phyloP scores from a whole-genome alignment of 1,140 invertebrate species.

The Bombus breviceps region DNA sequence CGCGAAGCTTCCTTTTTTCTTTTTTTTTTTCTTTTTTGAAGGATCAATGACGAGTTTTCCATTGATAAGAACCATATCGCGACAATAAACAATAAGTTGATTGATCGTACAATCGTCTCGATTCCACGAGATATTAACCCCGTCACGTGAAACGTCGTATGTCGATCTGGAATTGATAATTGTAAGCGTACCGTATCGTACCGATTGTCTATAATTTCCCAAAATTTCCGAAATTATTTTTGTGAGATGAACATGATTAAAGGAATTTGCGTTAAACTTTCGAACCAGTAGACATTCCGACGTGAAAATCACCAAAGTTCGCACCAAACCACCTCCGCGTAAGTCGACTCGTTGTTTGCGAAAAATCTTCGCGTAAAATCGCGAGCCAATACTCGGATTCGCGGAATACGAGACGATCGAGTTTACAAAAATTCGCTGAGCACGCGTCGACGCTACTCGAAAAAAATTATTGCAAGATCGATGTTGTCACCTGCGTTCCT shows the following conservation, averaged over 20 bases:
- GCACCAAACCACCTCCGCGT: too few relatives aligned
- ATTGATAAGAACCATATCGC: constrained; percentile 26
- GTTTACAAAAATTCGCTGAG: neutral
- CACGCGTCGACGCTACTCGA: too few relatives aligned
- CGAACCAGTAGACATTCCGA: neutral
- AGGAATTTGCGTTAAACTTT: neutral
- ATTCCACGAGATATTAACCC: constrained; percentile 12
- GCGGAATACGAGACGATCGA: neutral
- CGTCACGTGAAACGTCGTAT: neutral
- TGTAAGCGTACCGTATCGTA: too few relatives aligned
- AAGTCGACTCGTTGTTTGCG: neutral
- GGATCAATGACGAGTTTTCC: constrained; percentile 44
- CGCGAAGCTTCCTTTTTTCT: constrained; percentile 2
- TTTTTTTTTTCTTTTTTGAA: neutral
- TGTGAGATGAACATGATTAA: neutral
- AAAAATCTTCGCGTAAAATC: neutral
- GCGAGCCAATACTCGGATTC: neutral
- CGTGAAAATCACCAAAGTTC: neutral
- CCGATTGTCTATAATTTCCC: too few relatives aligned
- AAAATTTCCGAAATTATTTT: neutral
- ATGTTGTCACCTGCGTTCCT: neutral
- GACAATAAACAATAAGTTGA: neutral
- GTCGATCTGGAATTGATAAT: too few relatives aligned
- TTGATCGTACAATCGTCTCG: neutral
- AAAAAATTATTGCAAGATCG: neutral